phyloP scores from a whole-genome alignment of 2,113 vertebrate species.

The Atherinomorus stipes region DNA sequence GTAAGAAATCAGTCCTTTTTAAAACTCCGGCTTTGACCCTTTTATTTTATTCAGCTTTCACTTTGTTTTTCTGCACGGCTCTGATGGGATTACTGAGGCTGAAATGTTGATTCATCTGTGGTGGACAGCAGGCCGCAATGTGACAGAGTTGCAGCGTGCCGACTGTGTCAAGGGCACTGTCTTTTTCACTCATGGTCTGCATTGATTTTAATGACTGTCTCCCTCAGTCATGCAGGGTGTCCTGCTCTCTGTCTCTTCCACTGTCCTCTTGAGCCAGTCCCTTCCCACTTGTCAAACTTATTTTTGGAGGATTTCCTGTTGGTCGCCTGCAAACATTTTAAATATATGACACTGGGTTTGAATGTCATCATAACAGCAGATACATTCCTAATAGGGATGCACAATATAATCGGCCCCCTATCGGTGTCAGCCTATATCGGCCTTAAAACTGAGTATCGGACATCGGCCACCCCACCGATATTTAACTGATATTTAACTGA shows the following conservation, averaged over 20 bases:
- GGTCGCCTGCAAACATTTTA: not conserved
- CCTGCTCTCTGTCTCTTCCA: conserved; percentile 13
- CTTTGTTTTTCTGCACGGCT: not conserved
- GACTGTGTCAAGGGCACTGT: conserved; percentile 74
- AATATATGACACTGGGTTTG: not conserved
- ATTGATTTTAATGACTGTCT: conserved; percentile 76
- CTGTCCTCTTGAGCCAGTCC: conserved; percentile 14
- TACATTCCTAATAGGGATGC: too few species aligned
- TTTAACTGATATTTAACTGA: too few species aligned
- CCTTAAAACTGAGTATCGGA: too few species aligned
- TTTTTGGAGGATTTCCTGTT: not conserved
- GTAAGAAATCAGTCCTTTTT: too few species aligned
- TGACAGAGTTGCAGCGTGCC: conserved; percentile 28
- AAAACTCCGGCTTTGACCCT: not conserved
- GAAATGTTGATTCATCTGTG: conserved; percentile 9
- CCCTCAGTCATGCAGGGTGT: conserved; percentile 42
- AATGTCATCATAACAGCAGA: not conserved
- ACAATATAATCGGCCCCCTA: too few species aligned
- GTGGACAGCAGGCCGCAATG: not conserved
- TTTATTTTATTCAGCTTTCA: not conserved
- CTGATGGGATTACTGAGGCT: not conserved
- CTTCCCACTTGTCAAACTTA: not conserved
- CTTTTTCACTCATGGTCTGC: conserved; percentile 61
- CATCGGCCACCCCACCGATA: too few species aligned
- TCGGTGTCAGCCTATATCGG: too few species aligned